These are phyloP conservation scores for Mus caroli DNA, from an alignment of 2,797 vertebrate species.

Conservation along the genomic window DNA sequence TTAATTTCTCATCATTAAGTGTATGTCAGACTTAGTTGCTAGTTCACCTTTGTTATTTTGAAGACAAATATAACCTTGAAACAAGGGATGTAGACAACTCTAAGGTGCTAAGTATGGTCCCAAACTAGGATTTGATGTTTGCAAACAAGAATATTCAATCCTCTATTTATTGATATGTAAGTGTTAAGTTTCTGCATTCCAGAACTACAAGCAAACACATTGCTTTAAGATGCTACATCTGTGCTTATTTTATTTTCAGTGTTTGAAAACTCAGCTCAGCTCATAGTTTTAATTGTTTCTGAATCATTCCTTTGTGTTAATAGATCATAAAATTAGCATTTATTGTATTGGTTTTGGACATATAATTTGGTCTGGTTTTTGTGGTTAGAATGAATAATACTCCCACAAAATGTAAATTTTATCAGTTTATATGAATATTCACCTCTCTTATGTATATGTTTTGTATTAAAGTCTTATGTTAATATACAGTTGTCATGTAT, in stretches of 20 bases:
- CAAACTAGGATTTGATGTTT: neutral
- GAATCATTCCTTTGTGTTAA: neutral
- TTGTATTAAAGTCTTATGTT: neutral
- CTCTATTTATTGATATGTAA: neutral
- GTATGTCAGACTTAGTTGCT: neutral
- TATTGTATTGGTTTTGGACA: neutral
- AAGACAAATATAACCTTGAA: neutral
- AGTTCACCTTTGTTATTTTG: neutral
- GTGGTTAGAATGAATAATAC: neutral
- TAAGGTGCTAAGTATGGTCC: neutral
- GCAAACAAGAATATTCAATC: neutral
- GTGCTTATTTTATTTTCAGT: neutral
- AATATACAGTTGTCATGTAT: neutral
- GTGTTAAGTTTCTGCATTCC: neutral
- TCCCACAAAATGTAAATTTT: neutral
- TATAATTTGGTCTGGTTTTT: neutral
- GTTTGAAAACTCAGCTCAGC: neutral
- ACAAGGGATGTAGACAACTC: neutral
- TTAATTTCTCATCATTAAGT: neutral
- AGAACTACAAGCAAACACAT: neutral
- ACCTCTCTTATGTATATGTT: neutral
- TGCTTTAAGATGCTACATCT: neutral
- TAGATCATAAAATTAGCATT: neutral
- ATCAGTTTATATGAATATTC: neutral
- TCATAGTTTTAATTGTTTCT: neutral